A percentile compares a stretch with the other conserved stretches of the same genome.
Evolutionary conservation across 23 tunicate genomes (phyloP).

Genomic region (Diplosoma virens): DNA sequence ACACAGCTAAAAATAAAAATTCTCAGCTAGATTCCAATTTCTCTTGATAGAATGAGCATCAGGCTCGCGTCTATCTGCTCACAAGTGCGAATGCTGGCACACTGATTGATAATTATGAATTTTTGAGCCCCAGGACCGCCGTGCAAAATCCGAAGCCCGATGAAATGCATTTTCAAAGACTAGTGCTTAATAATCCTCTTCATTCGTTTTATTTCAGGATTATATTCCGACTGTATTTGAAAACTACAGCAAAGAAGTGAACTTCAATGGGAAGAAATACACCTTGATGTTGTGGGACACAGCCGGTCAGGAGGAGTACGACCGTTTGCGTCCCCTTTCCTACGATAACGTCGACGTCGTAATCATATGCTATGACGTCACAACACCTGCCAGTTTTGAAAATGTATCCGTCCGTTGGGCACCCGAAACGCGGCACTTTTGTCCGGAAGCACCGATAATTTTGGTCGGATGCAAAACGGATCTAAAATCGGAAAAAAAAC

Average conservation of each 20-base stretch:
- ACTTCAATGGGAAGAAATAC: slow-evolving; percentile 19
- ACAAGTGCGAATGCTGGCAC: no score
- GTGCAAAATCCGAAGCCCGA: no score
- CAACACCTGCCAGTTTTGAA: slow-evolving; percentile 56
- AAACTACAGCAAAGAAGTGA: slow-evolving; percentile 69
- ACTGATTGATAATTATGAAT: no score
- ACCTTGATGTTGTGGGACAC: slow-evolving; percentile 79
- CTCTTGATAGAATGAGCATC: no score
- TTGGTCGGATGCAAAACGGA: slow-evolving; percentile 93
- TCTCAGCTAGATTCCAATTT: no score
- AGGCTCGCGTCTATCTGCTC: no score
- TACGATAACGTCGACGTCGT: slow-evolving; percentile 85
- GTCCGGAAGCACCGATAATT: slow-evolving; percentile 54
- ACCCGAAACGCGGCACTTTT: slow-evolving; percentile 82
- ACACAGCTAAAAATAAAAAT: no score
- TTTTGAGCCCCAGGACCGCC: no score
- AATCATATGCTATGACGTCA: slow-evolving; percentile 84
- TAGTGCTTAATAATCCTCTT: no score
- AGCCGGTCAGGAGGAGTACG: slow-evolving; percentile 92
- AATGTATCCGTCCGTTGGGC: slow-evolving; percentile 76
- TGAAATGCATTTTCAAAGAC: no score
- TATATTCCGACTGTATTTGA: slow-evolving; percentile 87
- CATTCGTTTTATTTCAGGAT: slow-evolving; percentile 22
- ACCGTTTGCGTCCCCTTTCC: slow-evolving; percentile 79
- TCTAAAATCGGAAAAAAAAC: slow-evolving; percentile 29